phyloP scores from a whole-genome alignment of 2,113 vertebrate genomes.

The Limnothrissa miodon region DNA sequence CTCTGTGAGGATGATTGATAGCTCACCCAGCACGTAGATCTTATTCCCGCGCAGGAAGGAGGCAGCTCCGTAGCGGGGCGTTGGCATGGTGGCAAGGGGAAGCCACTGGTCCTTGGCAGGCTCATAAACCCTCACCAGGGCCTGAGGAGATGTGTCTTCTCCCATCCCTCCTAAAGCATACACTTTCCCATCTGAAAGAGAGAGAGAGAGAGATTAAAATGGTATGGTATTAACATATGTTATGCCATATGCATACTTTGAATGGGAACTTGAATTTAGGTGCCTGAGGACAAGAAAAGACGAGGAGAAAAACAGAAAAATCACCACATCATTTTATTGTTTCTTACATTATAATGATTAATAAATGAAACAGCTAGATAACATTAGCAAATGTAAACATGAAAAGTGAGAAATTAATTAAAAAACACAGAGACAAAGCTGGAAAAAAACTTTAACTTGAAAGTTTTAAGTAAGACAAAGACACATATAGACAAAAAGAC shows the following conservation, averaged over 20 bases:
- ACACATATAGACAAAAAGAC: background rate
- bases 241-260: too few relatives aligned
- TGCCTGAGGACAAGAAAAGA: too few relatives aligned
- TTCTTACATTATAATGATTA: too few relatives aligned
- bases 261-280: too few relatives aligned
- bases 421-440: too few relatives aligned
- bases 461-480: too few relatives aligned
- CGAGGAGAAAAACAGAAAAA: too few relatives aligned
- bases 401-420: background rate
- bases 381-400: too few relatives aligned
- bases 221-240: too few relatives aligned
- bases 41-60: conserved; percentile 87
- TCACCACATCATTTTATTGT: too few relatives aligned
- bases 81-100: conserved; percentile 88
- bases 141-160: conserved; percentile 87
- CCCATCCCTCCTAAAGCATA: conserved; percentile 95
- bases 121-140: conserved; percentile 87
- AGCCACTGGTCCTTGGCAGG: conserved; percentile 87
- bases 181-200: conserved; percentile 82
- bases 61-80: conserved; percentile 89
- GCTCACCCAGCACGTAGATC: conserved; percentile 85
- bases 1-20: background rate
- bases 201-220: conserved; percentile 36
- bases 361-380: too few relatives aligned
- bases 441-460: too few relatives aligned